Evolutionary conservation across 2,113 vertebrate genomes (phyloP), one percentile per base, ranked within the genome.

Genomic region (Phyllostomus discolor): DNA sequence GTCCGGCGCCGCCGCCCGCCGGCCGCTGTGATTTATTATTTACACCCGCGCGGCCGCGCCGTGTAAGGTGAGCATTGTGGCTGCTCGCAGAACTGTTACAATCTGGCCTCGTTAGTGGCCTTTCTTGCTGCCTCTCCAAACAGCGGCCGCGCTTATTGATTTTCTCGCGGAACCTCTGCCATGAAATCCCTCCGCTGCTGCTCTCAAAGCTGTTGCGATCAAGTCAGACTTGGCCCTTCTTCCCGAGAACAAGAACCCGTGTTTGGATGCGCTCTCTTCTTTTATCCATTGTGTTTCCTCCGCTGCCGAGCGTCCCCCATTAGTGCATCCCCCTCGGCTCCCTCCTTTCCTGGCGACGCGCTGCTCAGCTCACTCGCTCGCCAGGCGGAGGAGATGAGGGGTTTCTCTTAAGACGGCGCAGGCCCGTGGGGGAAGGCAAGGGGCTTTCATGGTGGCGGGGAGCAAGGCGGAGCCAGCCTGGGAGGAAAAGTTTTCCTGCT

Each of bases 21-120:
- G 98, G 98, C 99, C 99, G 98, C 98, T 99, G 98, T 99, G 99
- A 99, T 99, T 99, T 99, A 99, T 99, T 99, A 99, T 99, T 99
- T 99, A 99, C 99, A 98, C 99, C 98, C 99, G 99, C 99, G 98
- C 99, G 99, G 98, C 99, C 98, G 98, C 98, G 98, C 98, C 98
- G 98, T 99, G 98, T 99, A 99, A 98, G 99, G 98, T 98, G 98
- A 98, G 98, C 98, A 98, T 97, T 98, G 99, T 98, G 98, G 98
- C 99, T 98, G 98, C 98, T 99, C 98, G 98, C 98, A 99, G 98
- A 99, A 99, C 98, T 99, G 98, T 99, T 98, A 99, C 99, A 99
- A 99, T 99, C 98, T 98, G 98, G 98, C 99, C 99, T 99, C 99
- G 99, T 99, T 99, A 99, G 98, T 98, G 99, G 98, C 99, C 98